phyloP scores from a whole-genome alignment of 2,797 vertebrate genomes.

The Lacerta agilis region DNA sequence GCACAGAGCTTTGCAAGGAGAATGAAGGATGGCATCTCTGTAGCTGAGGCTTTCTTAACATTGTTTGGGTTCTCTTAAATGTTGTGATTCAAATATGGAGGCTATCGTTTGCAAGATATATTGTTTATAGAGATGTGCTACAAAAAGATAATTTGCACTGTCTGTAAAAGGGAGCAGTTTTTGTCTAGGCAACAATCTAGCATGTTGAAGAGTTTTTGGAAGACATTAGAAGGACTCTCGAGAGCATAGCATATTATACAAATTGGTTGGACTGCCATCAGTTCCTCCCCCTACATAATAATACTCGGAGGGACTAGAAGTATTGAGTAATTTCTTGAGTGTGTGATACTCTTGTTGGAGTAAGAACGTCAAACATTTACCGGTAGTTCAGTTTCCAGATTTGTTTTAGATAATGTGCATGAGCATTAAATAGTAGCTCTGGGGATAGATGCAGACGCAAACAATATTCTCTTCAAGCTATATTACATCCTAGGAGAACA shows the following conservation, averaged over 20 bases:
- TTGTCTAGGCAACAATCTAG: background rate
- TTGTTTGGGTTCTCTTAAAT: background rate
- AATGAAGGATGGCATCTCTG: background rate
- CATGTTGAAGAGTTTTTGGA: background rate
- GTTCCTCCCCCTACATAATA: background rate
- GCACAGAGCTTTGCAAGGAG: constrained; percentile 9
- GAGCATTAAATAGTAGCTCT: background rate
- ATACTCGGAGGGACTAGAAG: background rate
- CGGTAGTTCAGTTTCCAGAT: background rate
- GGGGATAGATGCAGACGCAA: background rate
- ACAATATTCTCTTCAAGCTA: background rate
- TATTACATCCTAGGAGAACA: background rate
- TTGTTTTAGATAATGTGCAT: background rate
- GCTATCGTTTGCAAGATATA: background rate
- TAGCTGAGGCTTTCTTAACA: background rate
- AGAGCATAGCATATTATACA: background rate
- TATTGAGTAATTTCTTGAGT: background rate
- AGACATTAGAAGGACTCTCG: background rate
- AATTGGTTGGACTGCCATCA: background rate
- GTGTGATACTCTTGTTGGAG: background rate
- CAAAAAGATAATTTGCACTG: background rate
- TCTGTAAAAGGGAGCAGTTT: background rate
- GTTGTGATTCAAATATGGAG: background rate
- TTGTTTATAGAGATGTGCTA: background rate
- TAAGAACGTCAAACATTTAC: background rate